Conservation (phyloP, 2,888 invertebrate genomes). For the Caenorhabditis macrosperma region DNA sequence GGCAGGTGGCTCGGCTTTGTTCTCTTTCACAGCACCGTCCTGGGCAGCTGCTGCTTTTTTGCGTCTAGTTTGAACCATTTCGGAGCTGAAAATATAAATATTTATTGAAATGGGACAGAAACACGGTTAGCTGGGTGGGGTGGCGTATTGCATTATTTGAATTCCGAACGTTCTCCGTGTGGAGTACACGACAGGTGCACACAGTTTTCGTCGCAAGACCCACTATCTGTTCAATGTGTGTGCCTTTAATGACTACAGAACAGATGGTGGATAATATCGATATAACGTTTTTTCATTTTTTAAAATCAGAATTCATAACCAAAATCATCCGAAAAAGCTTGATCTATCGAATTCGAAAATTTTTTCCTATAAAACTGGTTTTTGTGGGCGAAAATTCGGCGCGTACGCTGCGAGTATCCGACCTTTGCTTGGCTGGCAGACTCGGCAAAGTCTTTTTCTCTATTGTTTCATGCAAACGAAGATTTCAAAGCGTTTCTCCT, state of each 20-base stretch:
- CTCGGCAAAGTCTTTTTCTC: too few relatives aligned
- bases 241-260: too few relatives aligned
- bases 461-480: too few relatives aligned
- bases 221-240: too few relatives aligned
- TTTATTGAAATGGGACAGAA: conserved; percentile 14
- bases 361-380: not conserved
- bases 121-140: too few relatives aligned
- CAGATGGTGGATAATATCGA: too few relatives aligned
- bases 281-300: too few relatives aligned
- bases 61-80: conserved; percentile 50
- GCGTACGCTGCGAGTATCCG: not conserved
- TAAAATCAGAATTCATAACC: too few relatives aligned
- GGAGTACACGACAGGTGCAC: not conserved
- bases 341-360: not conserved
- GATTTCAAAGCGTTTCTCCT: not conserved
- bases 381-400: not conserved
- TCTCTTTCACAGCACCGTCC: conserved; percentile 41
- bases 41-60: conserved; percentile 48
- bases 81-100: conserved; percentile 3
- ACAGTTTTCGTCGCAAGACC: conserved; percentile 1
- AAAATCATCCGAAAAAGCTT: too few relatives aligned
- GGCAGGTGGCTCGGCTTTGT: conserved; percentile 17
- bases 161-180: not conserved
- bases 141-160: not conserved
- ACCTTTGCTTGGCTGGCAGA: not conserved